phyloP scores from a whole-genome alignment of 2,113 vertebrate genomes.

The Oceanodroma tethys region DNA sequence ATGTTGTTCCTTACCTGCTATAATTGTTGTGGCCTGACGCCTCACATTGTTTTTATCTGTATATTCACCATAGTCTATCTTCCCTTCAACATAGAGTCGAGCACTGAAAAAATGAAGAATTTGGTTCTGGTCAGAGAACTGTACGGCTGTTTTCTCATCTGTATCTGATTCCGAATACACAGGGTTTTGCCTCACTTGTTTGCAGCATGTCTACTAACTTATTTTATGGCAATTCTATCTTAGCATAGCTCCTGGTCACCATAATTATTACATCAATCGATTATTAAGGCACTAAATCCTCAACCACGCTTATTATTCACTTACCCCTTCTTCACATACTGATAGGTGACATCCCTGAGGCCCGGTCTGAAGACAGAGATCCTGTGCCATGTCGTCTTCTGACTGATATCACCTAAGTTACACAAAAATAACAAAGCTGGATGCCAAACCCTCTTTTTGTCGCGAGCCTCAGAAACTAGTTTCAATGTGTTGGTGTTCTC shows the following conservation, averaged over 20 bases:
- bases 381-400: conserved; percentile 96
- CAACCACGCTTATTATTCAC: neutral
- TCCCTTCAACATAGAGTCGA: conserved; percentile 90
- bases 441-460: neutral
- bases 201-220: neutral
- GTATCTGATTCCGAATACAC: neutral
- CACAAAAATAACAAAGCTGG: neutral
- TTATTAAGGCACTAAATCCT: neutral
- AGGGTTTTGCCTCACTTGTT: neutral
- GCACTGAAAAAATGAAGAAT: conserved; percentile 70
- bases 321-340: conserved; percentile 95
- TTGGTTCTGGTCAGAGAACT: neutral
- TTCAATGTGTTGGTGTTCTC: neutral
- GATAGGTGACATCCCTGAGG: conserved; percentile 91
- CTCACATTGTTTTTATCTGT: conserved; percentile 93
- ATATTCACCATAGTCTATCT: conserved; percentile 96
- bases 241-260: neutral
- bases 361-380: conserved; percentile 95
- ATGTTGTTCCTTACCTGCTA: conserved; percentile 81
- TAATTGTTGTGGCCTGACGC: conserved; percentile 93
- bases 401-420: conserved; percentile 87
- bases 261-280: neutral
- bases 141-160: neutral
- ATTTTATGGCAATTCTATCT: neutral
- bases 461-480: neutral